These are phyloP conservation scores for Drosophila mulleri DNA, from an alignment of 2,888 invertebrate genomes.

Conservation along the genomic window DNA sequence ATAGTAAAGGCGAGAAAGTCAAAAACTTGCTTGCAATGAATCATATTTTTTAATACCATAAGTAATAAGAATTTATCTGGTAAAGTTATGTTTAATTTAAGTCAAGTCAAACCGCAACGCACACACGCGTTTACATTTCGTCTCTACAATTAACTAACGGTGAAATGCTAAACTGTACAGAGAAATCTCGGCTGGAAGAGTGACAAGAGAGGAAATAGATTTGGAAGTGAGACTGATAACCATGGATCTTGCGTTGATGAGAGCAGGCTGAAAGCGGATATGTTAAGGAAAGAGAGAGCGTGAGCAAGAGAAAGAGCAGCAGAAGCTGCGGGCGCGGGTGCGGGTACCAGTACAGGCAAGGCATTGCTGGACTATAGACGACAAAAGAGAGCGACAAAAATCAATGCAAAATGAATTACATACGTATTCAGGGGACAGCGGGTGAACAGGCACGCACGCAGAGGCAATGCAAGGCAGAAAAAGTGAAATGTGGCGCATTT, in stretches of 20 bases:
- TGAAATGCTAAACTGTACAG: conserved; percentile 41
- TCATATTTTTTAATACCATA: conserved; percentile 17
- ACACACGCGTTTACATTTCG: conserved; percentile 6
- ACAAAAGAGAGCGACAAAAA: conserved; percentile 54
- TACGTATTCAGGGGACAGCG: conserved; percentile 29
- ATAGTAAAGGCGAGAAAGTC: conserved; percentile 4
- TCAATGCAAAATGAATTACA: conserved; percentile 68
- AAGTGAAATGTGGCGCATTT: conserved; percentile 56
- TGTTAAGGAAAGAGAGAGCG: background rate
- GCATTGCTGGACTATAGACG: conserved; percentile 4
- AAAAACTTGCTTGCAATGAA: conserved; percentile 24
- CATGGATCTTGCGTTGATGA: conserved; percentile 30
- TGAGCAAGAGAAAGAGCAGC: background rate
- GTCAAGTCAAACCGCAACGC: conserved; percentile 3
- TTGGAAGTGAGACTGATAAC: conserved; percentile 10
- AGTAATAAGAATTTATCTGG: background rate
- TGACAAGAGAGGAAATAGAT: conserved; percentile 4
- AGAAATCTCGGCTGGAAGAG: conserved; percentile 29
- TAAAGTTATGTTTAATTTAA: background rate
- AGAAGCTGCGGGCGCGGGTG: background rate
- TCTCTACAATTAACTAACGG: conserved; percentile 57
- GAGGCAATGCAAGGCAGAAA: conserved; percentile 33
- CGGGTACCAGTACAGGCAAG: conserved; percentile 6
- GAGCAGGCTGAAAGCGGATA: conserved; percentile 41
- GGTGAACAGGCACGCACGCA: background rate